A percentile compares a stretch with the other conserved stretches of the same genome.
phyloP scores from a whole-genome alignment of 1,140 invertebrate species.

The Aphis craccivora region DNA sequence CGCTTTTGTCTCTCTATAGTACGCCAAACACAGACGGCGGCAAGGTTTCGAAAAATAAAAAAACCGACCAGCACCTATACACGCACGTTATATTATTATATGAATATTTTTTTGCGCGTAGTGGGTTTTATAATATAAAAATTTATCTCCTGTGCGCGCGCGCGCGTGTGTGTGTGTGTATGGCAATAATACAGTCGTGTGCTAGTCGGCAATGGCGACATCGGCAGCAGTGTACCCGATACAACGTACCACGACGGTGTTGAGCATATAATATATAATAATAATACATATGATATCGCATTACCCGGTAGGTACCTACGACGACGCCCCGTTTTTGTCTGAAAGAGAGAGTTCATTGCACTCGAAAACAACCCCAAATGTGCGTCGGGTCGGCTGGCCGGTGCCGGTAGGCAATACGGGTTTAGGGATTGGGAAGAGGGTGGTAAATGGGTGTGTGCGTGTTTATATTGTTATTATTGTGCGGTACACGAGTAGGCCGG shows the following conservation, averaged over 20 bases:
- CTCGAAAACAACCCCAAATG: constrained; percentile 40
- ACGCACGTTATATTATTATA: background rate
- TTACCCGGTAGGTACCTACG: too few relatives aligned
- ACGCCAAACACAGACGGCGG: background rate
- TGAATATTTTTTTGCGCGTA: background rate
- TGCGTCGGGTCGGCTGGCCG: background rate
- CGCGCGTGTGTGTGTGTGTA: background rate
- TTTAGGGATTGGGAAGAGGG: background rate
- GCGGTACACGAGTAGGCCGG: background rate
- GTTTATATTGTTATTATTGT: background rate
- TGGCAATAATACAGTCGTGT: background rate
- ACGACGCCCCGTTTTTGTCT: background rate
- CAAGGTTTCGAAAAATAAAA: background rate
- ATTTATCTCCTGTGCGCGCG: background rate
- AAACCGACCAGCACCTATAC: background rate
- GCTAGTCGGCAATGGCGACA: background rate
- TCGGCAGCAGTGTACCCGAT: background rate
- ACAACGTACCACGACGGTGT: background rate
- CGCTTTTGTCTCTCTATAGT: background rate
- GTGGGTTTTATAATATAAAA: background rate
- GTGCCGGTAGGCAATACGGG: background rate
- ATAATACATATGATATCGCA: background rate
- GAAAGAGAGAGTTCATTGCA: constrained; percentile 43
- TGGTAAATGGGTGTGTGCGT: background rate
- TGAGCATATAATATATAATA: background rate